phyloP scores from a whole-genome alignment of 2,113 vertebrate genomes.

The Pardalotus punctatus region DNA sequence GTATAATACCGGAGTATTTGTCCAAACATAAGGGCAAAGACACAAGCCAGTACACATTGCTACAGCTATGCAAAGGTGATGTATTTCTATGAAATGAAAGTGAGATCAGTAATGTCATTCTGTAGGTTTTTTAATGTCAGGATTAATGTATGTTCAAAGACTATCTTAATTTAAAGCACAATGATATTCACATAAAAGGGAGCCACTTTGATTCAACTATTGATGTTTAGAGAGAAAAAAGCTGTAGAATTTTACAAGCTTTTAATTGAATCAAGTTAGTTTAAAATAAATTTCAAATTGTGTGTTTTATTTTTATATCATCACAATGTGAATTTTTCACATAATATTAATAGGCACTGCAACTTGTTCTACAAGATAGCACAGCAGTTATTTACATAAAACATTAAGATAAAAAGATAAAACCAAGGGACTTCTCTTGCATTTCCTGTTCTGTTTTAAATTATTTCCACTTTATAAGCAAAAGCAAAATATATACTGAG shows the following conservation, averaged over 20 bases:
- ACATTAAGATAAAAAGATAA: neutral
- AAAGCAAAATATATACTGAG: neutral
- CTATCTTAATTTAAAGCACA: neutral
- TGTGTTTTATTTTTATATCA: neutral
- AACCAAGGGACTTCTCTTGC: neutral
- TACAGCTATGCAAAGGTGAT: neutral
- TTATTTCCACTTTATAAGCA: neutral
- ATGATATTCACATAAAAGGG: neutral
- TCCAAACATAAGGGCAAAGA: neutral
- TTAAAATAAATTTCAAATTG: neutral
- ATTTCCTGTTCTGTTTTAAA: neutral
- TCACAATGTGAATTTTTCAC: neutral
- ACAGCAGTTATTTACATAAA: conserved; percentile 5
- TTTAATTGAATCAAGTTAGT: neutral
- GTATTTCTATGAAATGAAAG: neutral
- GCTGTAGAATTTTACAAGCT: neutral
- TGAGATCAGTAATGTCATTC: neutral
- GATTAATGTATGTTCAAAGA: neutral
- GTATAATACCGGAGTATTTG: neutral
- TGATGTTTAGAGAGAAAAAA: neutral
- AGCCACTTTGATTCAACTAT: neutral
- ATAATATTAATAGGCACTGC: neutral
- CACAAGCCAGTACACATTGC: neutral
- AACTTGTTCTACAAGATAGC: neutral
- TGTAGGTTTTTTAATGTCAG: neutral